These are phyloP conservation scores for Colistium nudipinnis DNA, from an alignment of 2,113 vertebrate species.

Conservation along the genomic window DNA sequence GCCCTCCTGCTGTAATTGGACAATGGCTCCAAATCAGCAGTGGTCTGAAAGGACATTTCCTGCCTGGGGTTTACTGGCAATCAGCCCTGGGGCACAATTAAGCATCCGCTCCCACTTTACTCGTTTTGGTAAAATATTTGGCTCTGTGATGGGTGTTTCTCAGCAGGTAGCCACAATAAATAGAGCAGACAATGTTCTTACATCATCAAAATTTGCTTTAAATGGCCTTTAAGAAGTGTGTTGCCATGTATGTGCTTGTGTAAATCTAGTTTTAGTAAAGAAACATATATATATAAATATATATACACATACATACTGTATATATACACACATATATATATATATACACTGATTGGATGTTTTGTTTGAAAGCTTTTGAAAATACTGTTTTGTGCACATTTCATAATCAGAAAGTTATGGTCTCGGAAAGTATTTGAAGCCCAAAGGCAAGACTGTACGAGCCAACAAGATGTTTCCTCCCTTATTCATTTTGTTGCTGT, in stretches of 20 bases:
- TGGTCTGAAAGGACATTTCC: conserved; percentile 64
- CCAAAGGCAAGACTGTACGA: not conserved
- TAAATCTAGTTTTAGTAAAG: not conserved
- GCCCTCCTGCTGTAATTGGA: conserved; percentile 62
- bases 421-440: too few species aligned
- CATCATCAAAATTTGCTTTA: not conserved
- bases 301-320: too few species aligned
- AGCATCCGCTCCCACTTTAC: conserved; percentile 50
- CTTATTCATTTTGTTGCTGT: not conserved
- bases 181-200: conserved; percentile 11
- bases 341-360: not conserved
- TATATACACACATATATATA: too few species aligned
- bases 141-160: conserved; percentile 27
- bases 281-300: not conserved
- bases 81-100: conserved; percentile 56
- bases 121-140: conserved; percentile 65
- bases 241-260: not conserved
- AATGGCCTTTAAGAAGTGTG: conserved; percentile 1
- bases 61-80: conserved; percentile 53
- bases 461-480: not conserved
- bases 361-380: not conserved
- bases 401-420: not conserved
- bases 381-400: not conserved
- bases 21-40: conserved; percentile 58
- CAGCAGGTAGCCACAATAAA: conserved; percentile 47